Evolutionary conservation across 2,797 vertebrate genomes (phyloP).

Genomic region (Yasuhikotakia modesta): DNA sequence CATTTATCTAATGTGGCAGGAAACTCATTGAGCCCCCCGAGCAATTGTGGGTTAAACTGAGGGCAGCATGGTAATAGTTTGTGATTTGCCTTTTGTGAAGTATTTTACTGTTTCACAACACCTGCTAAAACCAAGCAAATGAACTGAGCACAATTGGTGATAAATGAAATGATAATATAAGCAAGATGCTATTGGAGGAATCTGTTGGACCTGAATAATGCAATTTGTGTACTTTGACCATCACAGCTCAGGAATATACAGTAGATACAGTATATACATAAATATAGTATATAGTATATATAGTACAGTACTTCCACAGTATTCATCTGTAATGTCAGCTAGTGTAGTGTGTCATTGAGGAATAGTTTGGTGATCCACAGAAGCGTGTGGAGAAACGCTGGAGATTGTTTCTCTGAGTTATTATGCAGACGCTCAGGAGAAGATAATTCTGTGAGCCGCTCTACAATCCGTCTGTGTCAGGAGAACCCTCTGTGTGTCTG

Average conservation of each 20-base stretch:
- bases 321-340: conserved; percentile 1
- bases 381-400: background rate
- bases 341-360: conserved; percentile 9
- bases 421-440: conserved; percentile 37
- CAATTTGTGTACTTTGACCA: conserved; percentile 8
- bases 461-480: conserved; percentile 30
- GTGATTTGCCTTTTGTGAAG: background rate
- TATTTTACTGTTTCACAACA: no score
- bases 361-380: background rate
- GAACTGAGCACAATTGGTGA: no score
- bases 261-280: no score
- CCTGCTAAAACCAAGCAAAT: no score
- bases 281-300: no score
- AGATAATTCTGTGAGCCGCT: background rate
- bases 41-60: background rate
- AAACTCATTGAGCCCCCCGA: background rate
- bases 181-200: no score
- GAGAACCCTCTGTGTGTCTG: conserved; percentile 12
- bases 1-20: background rate
- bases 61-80: background rate
- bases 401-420: conserved; percentile 6
- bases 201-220: background rate
- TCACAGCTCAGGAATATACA: background rate
- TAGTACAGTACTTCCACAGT: no score
- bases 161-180: no score